These are phyloP conservation scores for Tenthredo scrophulariae DNA, from an alignment of 2,888 invertebrate species.

Conservation along the genomic window DNA sequence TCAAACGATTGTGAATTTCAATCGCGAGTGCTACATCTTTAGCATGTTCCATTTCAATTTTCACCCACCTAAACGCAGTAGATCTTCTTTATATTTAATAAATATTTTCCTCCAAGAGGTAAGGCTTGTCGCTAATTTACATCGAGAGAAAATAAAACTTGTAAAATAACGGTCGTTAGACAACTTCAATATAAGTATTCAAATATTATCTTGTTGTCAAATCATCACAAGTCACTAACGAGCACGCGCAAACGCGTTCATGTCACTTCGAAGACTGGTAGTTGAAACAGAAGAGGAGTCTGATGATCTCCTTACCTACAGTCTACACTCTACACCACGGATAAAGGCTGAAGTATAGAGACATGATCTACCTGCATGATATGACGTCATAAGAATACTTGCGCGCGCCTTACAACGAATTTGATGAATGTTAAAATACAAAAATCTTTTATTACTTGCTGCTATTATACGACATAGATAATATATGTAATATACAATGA, in stretches of 20 bases:
- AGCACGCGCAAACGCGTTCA: conserved; percentile 4
- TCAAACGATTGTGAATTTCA: conserved; percentile 63
- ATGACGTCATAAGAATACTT: background rate
- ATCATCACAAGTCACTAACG: background rate
- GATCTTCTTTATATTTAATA: background rate
- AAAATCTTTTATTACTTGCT: too few relatives aligned
- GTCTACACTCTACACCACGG: background rate
- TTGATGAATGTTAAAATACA: too few relatives aligned
- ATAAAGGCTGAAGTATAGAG: background rate
- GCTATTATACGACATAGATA: too few relatives aligned
- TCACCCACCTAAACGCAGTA: background rate
- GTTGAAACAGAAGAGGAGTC: background rate
- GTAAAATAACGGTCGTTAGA: background rate
- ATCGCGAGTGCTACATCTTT: conserved; percentile 65
- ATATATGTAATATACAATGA: too few relatives aligned
- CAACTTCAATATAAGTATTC: background rate
- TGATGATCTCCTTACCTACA: background rate
- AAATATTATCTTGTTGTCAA: background rate
- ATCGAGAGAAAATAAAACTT: background rate
- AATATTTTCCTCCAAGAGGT: background rate
- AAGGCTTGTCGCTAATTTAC: background rate
- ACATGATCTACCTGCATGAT: background rate
- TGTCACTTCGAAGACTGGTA: background rate
- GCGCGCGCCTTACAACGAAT: background rate
- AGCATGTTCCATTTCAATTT: background rate